These are phyloP conservation scores for Serinus canaria DNA, from an alignment of 2,113 vertebrate genomes.

Conservation along the genomic window DNA sequence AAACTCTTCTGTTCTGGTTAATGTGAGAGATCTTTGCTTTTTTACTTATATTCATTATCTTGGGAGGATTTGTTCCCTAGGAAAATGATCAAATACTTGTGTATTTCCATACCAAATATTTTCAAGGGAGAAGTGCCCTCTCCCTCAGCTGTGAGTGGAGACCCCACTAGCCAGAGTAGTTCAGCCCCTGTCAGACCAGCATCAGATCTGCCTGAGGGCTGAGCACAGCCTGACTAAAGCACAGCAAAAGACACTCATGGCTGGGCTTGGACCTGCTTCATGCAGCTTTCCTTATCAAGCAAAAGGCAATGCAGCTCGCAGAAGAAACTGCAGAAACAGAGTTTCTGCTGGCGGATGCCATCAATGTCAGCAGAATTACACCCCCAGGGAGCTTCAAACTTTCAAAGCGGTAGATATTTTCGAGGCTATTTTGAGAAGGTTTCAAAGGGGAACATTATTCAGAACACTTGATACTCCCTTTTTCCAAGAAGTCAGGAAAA, in stretches of 20 bases:
- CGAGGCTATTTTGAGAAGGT: conserved; percentile 20
- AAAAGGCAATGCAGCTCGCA: background rate
- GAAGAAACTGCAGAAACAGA: conserved; percentile 8
- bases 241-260: background rate
- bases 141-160: background rate
- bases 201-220: background rate
- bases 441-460: conserved; percentile 14
- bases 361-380: conserved; percentile 39
- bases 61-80: background rate
- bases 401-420: conserved; percentile 10
- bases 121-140: background rate
- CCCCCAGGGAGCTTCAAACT: background rate
- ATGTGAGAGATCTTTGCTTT: background rate
- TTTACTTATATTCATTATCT: background rate
- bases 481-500: conserved; percentile 52
- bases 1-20: conserved; percentile 14
- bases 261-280: background rate
- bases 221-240: background rate
- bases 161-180: background rate
- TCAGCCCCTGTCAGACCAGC: background rate
- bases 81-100: background rate
- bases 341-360: conserved; percentile 19
- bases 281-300: background rate
- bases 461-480: conserved; percentile 19
- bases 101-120: background rate